Conservation (phyloP, 64 coral and sea anemone species). For the Stichodactyla helianthus region DNA sequence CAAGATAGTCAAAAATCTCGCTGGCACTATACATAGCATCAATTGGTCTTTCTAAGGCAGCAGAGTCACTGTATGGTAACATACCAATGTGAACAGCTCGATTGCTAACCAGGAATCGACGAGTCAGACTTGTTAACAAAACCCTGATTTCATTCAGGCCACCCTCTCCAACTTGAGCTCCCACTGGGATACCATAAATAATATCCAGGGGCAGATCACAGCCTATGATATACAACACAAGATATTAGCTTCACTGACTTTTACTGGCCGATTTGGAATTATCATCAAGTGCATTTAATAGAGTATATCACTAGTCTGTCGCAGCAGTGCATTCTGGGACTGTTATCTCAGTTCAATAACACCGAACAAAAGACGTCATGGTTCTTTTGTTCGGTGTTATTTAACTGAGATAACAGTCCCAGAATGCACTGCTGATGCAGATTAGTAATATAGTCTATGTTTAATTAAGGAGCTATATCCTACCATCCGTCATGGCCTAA, state of each 20-base stretch:
- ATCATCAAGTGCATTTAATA: not conserved
- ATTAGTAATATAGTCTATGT: too few species aligned
- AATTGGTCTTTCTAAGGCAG: slow-evolving; percentile 21
- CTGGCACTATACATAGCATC: slow-evolving; percentile 23
- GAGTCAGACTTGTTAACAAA: not conserved
- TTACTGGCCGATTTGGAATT: too few species aligned
- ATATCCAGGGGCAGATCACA: slow-evolving; percentile 7
- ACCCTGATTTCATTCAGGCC: not conserved
- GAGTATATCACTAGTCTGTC: not conserved
- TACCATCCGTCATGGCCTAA: too few species aligned
- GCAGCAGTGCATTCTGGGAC: too few species aligned
- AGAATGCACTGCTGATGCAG: too few species aligned
- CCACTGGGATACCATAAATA: slow-evolving; percentile 23
- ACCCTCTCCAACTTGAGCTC: not conserved
- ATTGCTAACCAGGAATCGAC: not conserved
- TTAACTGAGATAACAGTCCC: too few species aligned
- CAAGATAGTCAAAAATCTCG: not conserved
- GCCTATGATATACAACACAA: not conserved
- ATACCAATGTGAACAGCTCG: slow-evolving; percentile 42
- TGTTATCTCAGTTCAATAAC: too few species aligned
- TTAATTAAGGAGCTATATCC: too few species aligned
- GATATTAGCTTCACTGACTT: not conserved
- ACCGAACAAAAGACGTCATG: too few species aligned
- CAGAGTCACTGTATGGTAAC: slow-evolving; percentile 36
- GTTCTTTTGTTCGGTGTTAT: too few species aligned